Base-by-base conservation (phyloP, 2,888 invertebrate genomes). In the Pterostichus niger region DNA sequence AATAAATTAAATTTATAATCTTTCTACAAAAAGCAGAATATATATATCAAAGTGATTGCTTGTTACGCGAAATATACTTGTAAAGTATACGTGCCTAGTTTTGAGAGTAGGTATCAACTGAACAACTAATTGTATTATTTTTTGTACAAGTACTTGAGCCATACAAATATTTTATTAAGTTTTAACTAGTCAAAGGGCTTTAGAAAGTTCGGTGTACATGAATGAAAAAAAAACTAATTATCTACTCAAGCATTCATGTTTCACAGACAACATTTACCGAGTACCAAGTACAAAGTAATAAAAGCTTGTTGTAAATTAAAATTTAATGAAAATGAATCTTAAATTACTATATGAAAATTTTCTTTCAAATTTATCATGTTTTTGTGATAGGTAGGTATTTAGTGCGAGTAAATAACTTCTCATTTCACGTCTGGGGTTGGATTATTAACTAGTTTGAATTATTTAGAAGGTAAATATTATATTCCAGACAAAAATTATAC, bases 311-410 rank as follows among this genome's bases (percentile, higher is more conserved):
- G 52, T 68, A 79, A 79, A 79, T 64, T 79, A 68, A 79, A 79
- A 79, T 79, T 64, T 79, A 79, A 64, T 79, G 79, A 64, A 79
- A 49, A 68, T 79, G 64, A 49, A 79, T 64, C 68, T 64, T 44
- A 68, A 79, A 64, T 64, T 79, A 64, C 54, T 7, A 64, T 33
- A 33, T 77, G 40, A 13, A 79, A 49, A 79, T 64, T 79, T 79
- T 79, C 64, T 64, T 79, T 79, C 44, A 33, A 49, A 68, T 79
- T 64, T 64, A 79, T 79, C 79, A 79, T 46, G 56, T 77, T 77
- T 71, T 44, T 71, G 77, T 40, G 24, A 13, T 13, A 13, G 52
- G 31, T 71, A 13, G 52, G 31, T 71, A 44, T 13, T 71, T 44
- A 44, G 33, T 71, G 17, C 40, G n/a, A 44, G 33, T 71, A 44